Evolutionary conservation across 2,888 invertebrate species (phyloP), one percentile per base, ranked within the genome.

Genomic region (Empis stercorea): DNA sequence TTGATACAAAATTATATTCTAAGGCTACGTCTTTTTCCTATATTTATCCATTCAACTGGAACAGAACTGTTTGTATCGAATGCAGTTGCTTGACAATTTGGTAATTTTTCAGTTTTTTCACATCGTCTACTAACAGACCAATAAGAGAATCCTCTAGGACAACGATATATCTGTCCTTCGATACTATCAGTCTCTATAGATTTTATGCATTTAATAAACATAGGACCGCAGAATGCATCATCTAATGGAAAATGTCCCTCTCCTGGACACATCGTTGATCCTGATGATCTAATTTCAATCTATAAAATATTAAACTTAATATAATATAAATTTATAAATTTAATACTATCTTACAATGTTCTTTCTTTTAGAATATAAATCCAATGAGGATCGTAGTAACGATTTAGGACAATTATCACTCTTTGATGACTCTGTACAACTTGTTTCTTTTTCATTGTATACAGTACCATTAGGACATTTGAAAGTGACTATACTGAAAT

Each of bases 101-200:
- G 72, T 44, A 86, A 66, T 59, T 75, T 76, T 40, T 72, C 68
- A 1, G 71, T 70, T 39, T 76, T 74, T 66, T 88, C 87, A 61
- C 87, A 88, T 59, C 81, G 74, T 64, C 80, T 77, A 56, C 85
- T 87, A 4, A 84, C 76, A 39, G 80, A 75, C 85, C 86, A 87
- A 62, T 81, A 89, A 5, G 80, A 74, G 57, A 78, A 86, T 39
- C 80, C 80, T 57, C 78, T 71, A 1, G 88, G 88, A 66, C 89
- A 89, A 58, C 81, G 81, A 63, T 81, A 80, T 13, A 88, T 71
- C 57, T 77, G 78, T 14, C 84, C 87, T 64, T 79, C 73, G 55
- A 84, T 62, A 45, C 68, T 73, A 41, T 71, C 73, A 2, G 70
- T 61, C 52, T 71, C 70, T 11, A 59, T 52, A 13, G 71, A 65